These are phyloP conservation scores for Zoroaster sp. DNA, from an alignment of 53 echinoderm and acorn worm genomes.

Conservation along the genomic window DNA sequence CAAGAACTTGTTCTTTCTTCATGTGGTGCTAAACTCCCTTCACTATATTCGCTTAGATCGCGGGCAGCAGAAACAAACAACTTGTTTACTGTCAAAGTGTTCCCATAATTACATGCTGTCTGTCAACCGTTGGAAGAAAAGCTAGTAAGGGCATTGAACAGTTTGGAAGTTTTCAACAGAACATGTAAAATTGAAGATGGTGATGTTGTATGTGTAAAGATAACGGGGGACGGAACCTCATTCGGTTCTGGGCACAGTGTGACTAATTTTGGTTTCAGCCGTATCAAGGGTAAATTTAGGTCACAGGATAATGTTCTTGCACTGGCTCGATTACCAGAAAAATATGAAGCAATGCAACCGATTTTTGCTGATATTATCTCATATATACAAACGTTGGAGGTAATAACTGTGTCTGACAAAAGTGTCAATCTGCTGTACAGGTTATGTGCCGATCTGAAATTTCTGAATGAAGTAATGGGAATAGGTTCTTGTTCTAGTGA, in stretches of 20 bases:
- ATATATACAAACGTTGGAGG: neutral
- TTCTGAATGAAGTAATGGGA: conserved; percentile 42
- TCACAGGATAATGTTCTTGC: conserved; percentile 1
- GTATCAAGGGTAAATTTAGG: neutral
- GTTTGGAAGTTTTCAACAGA: neutral
- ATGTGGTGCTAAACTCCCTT: neutral
- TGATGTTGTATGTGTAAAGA: neutral
- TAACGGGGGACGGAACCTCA: conserved; percentile 35
- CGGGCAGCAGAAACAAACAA: neutral
- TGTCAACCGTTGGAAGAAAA: conserved; percentile 32
- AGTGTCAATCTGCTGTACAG: neutral
- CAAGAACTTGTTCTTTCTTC: conserved; percentile 31
- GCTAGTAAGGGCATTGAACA: conserved; percentile 1
- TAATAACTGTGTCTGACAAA: neutral
- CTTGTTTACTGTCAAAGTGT: too few relatives aligned
- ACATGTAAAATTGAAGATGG: neutral
- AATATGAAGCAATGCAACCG: conserved; percentile 32
- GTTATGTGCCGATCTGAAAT: conserved; percentile 49
- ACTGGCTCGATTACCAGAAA: conserved; percentile 32
- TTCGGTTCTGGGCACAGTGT: conserved; percentile 20
- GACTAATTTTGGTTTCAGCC: conserved; percentile 32
- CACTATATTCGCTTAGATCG: neutral
- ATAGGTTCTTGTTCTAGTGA: conserved; percentile 15
- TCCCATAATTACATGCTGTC: neutral
- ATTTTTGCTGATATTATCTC: conserved; percentile 10